A percentile compares a stretch with the other conserved stretches of the same genome.
Conservation (phyloP, 2,888 invertebrate species). For the Dendrolimus houi region DNA sequence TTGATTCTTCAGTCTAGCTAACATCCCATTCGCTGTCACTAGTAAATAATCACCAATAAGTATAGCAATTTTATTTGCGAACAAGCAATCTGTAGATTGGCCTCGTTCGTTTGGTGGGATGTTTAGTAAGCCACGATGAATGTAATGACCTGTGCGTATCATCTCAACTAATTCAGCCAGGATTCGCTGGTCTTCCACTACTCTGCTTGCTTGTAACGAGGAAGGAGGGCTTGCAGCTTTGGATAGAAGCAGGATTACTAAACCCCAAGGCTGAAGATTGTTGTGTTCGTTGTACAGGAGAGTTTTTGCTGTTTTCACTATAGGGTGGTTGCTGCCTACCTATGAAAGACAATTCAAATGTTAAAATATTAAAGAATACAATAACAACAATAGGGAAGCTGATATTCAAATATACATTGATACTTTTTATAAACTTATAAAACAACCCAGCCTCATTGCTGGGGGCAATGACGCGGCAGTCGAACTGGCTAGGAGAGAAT, state of each 20-base stretch:
- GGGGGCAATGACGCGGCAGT: too few relatives aligned
- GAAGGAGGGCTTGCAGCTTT: slow-evolving; percentile 81
- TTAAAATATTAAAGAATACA: neutral
- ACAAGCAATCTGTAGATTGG: slow-evolving; percentile 80
- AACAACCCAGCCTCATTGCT: too few relatives aligned
- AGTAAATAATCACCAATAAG: slow-evolving; percentile 91
- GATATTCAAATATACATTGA: too few relatives aligned
- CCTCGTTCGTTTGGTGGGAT: slow-evolving; percentile 62
- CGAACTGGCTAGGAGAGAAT: too few relatives aligned
- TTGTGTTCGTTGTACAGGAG: slow-evolving; percentile 88
- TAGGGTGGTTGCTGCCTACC: slow-evolving; percentile 90
- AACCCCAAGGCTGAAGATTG: slow-evolving; percentile 90
- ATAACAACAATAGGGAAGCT: too few relatives aligned
- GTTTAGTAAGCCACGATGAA: slow-evolving; percentile 81
- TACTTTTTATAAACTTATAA: too few relatives aligned
- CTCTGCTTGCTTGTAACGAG: slow-evolving; percentile 73
- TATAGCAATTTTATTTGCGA: slow-evolving; percentile 92
- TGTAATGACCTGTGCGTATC: slow-evolving; percentile 89
- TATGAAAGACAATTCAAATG: slow-evolving; percentile 18
- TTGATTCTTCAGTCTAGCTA: slow-evolving; percentile 82
- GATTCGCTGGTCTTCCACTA: slow-evolving; percentile 69
- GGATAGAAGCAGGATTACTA: slow-evolving; percentile 87
- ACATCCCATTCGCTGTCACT: slow-evolving; percentile 86
- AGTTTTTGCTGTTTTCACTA: slow-evolving; percentile 89
- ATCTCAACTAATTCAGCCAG: slow-evolving; percentile 87